These are phyloP conservation scores for Ips typographus DNA, from an alignment of 1,140 invertebrate genomes.

Conservation along the genomic window DNA sequence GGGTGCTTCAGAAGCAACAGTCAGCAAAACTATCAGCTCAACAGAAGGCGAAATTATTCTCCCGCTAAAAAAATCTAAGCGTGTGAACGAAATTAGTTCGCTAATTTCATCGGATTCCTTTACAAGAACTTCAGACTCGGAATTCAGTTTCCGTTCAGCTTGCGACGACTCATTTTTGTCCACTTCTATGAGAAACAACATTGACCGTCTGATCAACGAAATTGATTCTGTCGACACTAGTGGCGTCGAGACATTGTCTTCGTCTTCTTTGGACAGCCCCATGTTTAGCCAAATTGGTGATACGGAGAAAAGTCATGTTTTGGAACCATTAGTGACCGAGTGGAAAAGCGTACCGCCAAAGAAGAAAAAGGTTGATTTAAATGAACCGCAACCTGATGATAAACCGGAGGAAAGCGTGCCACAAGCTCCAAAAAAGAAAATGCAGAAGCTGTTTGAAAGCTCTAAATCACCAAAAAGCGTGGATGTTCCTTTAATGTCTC, in stretches of 20 bases:
- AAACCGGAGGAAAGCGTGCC: conserved; percentile 14
- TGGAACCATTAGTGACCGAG: neutral
- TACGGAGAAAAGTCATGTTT: neutral
- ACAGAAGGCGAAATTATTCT: conserved; percentile 23
- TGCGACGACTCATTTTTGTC: conserved; percentile 26
- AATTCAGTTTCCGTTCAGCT: conserved; percentile 9
- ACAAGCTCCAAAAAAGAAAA: conserved; percentile 30
- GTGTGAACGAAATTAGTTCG: conserved; percentile 15
- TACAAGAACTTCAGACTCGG: neutral
- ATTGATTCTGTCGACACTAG: conserved; percentile 12
- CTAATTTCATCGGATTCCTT: neutral
- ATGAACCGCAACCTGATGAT: neutral
- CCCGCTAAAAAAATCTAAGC: conserved; percentile 38
- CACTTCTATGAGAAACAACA: conserved; percentile 20
- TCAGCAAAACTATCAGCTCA: neutral
- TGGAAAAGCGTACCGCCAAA: conserved; percentile 24
- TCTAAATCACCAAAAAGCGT: conserved; percentile 16
- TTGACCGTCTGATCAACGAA: conserved; percentile 19
- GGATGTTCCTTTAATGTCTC: conserved; percentile 30
- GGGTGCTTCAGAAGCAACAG: no score
- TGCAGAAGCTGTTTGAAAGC: conserved; percentile 30
- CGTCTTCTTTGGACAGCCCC: neutral
- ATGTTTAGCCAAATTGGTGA: neutral
- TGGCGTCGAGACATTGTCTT: neutral
- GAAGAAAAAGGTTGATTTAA: conserved; percentile 29